Conservation (phyloP, 2,888 invertebrate genomes). For the Gortyna flavago region DNA sequence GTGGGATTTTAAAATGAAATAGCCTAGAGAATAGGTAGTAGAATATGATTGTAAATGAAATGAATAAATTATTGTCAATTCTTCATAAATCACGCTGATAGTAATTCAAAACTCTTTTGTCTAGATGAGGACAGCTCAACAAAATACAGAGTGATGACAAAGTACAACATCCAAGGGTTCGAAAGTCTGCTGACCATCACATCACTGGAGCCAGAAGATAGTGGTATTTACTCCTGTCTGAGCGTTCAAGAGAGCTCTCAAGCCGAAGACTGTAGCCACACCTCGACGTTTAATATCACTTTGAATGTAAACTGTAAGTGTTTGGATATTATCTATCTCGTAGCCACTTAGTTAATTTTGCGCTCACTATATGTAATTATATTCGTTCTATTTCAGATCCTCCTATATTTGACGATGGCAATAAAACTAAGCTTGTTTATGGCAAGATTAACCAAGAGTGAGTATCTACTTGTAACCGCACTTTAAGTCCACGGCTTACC, state of each 20-base stretch:
- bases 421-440: slow-evolving; percentile 73
- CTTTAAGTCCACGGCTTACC: too few species aligned
- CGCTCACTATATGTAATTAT: too few species aligned
- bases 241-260: slow-evolving; percentile 75
- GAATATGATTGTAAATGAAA: too few species aligned
- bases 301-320: slow-evolving; percentile 82
- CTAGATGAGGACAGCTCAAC: slow-evolving; percentile 72
- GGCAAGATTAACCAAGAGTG: slow-evolving; percentile 77
- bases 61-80: too few species aligned
- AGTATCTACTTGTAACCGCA: slow-evolving; percentile 47
- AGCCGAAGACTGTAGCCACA: slow-evolving; percentile 70
- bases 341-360: not conserved
- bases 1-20: too few species aligned
- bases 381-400: slow-evolving; percentile 74
- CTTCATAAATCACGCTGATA: not conserved
- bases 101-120: not conserved
- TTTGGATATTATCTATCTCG: not conserved
- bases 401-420: slow-evolving; percentile 75
- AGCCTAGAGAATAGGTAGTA: too few species aligned
- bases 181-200: slow-evolving; percentile 82
- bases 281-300: slow-evolving; percentile 74
- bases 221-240: slow-evolving; percentile 78
- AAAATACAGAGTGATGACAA: slow-evolving; percentile 81
- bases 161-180: slow-evolving; percentile 80
- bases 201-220: slow-evolving; percentile 76